Evolutionary conservation across 1,140 invertebrate genomes (phyloP).

Genomic region (Tigriopus japonicus): DNA sequence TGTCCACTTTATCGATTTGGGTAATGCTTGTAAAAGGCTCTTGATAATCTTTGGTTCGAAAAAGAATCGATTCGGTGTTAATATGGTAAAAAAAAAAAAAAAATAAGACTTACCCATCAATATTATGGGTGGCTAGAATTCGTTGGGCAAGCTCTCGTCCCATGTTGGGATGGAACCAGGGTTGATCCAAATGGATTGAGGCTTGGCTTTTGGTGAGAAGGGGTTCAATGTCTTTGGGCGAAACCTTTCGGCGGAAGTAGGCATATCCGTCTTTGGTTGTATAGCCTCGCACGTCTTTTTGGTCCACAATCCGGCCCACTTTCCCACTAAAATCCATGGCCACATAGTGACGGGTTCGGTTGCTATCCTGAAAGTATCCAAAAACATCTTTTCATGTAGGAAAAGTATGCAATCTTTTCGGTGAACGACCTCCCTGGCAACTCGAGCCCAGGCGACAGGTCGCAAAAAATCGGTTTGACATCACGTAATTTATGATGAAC

Average conservation of each 20-base stretch:
- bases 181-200: not conserved
- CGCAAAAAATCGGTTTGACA: too few relatives aligned
- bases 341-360: slow-evolving; percentile 2
- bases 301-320: not conserved
- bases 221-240: not conserved
- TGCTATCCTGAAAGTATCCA: slow-evolving; percentile 4
- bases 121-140: not conserved
- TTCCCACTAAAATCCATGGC: slow-evolving; percentile 7
- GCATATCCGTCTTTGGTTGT: not conserved
- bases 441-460: too few relatives aligned
- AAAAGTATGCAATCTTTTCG: too few relatives aligned
- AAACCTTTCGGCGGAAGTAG: not conserved
- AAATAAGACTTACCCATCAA: not conserved
- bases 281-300: not conserved
- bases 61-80: too few relatives aligned
- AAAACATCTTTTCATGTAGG: too few relatives aligned
- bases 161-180: not conserved
- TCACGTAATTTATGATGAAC: too few relatives aligned
- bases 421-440: too few relatives aligned
- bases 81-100: too few relatives aligned
- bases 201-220: not conserved
- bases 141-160: not conserved
- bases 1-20: too few relatives aligned
- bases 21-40: too few relatives aligned
- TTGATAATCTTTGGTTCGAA: too few relatives aligned